A percentile compares a stretch with the other conserved stretches of the same genome.
Conservation (phyloP, 2,888 invertebrate species). For the Pseudococcus viburni region DNA sequence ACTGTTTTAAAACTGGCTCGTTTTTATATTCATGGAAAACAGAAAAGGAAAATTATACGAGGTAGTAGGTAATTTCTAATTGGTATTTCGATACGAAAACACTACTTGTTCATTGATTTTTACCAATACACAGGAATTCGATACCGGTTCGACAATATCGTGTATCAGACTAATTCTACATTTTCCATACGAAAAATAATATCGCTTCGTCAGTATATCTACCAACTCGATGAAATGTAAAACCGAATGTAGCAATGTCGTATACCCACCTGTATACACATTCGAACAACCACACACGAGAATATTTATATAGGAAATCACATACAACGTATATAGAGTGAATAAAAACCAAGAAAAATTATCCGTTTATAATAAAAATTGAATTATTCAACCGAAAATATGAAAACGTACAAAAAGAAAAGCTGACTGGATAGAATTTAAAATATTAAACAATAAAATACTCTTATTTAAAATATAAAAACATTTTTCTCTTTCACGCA, state of each 20-base stretch:
- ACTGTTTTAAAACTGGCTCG: neutral
- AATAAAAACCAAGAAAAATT: neutral
- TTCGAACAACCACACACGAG: neutral
- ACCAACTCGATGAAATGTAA: slow-evolving; percentile 1
- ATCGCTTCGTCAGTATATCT: neutral
- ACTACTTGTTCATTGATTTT: neutral
- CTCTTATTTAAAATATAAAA: slow-evolving; percentile 5
- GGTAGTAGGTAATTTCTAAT: neutral
- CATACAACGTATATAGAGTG: neutral
- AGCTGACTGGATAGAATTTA: slow-evolving; percentile 15
- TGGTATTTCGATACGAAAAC: neutral
- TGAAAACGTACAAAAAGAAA: slow-evolving; percentile 30
- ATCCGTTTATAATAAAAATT: neutral
- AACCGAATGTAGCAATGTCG: neutral
- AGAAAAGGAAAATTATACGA: neutral
- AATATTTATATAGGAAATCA: neutral
- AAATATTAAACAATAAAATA: slow-evolving; percentile 15
- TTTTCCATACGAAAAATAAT: neutral
- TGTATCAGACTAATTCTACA: neutral
- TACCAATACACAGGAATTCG: neutral
- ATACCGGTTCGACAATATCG: neutral
- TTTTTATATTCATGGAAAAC: neutral
- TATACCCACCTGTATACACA: neutral
- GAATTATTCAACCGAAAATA: slow-evolving; percentile 10
- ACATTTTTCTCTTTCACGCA: neutral